Evolutionary conservation across 2,113 vertebrate species (phyloP).

Genomic region (Microcebus tavaratra): DNA sequence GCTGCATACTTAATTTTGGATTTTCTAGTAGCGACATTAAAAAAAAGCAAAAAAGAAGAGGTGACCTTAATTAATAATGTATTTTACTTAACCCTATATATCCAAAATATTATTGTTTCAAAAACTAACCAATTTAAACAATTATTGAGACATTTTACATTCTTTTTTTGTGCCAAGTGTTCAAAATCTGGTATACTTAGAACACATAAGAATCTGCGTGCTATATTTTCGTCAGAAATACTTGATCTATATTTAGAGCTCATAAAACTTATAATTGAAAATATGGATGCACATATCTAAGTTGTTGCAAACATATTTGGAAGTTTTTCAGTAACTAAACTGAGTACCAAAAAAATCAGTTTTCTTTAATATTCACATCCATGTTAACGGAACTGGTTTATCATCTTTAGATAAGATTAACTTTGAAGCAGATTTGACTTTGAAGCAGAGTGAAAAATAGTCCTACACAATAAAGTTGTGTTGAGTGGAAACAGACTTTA

Average conservation of each 20-base stretch:
- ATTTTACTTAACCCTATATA: not conserved
- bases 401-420: not conserved
- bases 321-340: not conserved
- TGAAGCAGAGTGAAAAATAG: constrained; percentile 4
- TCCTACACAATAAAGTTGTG: not conserved
- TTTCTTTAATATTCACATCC: not conserved
- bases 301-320: not conserved
- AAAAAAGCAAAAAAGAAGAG: not conserved
- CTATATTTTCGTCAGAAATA: not conserved
- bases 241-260: not conserved
- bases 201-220: not conserved
- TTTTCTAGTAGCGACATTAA: not conserved
- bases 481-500: not conserved
- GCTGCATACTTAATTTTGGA: not conserved
- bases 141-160: not conserved
- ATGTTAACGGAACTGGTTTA: not conserved
- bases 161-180: not conserved
- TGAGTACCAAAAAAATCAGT: not conserved
- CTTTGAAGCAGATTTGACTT: constrained; percentile 21
- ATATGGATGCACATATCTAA: not conserved
- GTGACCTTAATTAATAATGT: not conserved
- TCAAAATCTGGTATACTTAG: not conserved
- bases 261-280: not conserved
- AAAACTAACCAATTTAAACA: not conserved
- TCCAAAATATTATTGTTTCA: not conserved